A percentile compares a stretch with the other conserved stretches of the same genome.
Conservation (phyloP, 2,113 vertebrate species). For the Loxodonta africana region DNA sequence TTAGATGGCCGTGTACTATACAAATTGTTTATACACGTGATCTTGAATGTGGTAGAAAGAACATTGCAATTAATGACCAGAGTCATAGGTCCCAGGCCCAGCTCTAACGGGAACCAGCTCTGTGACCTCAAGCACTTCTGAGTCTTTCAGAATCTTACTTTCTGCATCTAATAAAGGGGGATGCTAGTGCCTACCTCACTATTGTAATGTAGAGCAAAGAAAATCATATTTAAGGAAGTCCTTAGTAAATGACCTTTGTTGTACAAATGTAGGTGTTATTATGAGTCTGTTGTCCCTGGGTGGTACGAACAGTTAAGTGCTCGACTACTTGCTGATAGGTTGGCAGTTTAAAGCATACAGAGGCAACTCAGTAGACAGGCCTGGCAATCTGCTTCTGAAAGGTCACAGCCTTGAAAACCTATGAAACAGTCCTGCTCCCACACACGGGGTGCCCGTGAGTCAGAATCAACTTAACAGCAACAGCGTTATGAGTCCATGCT, state of each 20-base stretch:
- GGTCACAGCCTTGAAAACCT: neutral
- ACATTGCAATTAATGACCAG: neutral
- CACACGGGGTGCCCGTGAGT: neutral
- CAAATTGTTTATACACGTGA: slow-evolving; percentile 20
- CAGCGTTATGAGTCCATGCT: neutral
- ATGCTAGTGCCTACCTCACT: neutral
- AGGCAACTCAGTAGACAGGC: neutral
- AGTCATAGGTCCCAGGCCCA: neutral
- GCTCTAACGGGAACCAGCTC: neutral
- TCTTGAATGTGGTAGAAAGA: neutral
- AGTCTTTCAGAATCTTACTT: neutral
- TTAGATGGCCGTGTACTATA: slow-evolving; percentile 47
- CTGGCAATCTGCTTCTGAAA: neutral
- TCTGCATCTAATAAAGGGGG: neutral
- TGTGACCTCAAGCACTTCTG: neutral
- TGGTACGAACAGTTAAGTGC: neutral
- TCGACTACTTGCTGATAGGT: neutral
- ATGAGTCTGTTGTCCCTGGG: neutral
- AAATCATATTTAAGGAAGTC: neutral
- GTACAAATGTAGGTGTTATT: neutral
- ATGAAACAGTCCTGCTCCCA: neutral
- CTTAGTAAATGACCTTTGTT: slow-evolving; percentile 15
- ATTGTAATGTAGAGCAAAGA: neutral
- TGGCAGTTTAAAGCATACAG: neutral
- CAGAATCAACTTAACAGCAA: neutral